These are phyloP conservation scores for Lordiphosa mommai DNA, from an alignment of 1,140 invertebrate genomes.

Conservation along the genomic window DNA sequence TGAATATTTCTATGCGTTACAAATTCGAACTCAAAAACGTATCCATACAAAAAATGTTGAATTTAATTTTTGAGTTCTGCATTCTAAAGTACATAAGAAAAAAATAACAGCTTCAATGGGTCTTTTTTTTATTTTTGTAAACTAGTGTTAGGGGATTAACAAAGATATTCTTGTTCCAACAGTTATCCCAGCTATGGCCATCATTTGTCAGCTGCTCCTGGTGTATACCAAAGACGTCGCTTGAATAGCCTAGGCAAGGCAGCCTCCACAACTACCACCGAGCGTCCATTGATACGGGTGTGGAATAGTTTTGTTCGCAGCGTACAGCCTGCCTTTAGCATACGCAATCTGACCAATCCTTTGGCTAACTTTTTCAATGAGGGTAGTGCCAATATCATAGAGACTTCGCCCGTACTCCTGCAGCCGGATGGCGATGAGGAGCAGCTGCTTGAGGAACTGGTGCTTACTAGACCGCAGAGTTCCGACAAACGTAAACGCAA, in stretches of 20 bases:
- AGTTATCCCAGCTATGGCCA: conserved; percentile 16
- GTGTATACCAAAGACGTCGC: conserved; percentile 30
- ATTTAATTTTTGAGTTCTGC: too few relatives aligned
- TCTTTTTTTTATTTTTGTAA: too few relatives aligned
- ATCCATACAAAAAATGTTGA: too few relatives aligned
- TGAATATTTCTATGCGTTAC: too few relatives aligned
- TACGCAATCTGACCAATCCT: conserved; percentile 67
- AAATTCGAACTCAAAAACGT: too few relatives aligned
- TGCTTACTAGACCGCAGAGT: conserved; percentile 4
- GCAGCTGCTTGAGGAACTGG: conserved; percentile 4
- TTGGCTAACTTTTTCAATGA: conserved; percentile 63
- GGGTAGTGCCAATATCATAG: conserved; percentile 59
- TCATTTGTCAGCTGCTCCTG: conserved; percentile 4
- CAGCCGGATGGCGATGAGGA: conserved; percentile 22
- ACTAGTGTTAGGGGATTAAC: too few relatives aligned
- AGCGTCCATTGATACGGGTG: conserved; percentile 54
- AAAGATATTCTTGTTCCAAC: background rate
- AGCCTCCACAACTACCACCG: conserved; percentile 35
- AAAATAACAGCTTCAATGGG: too few relatives aligned
- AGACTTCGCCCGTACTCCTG: conserved; percentile 48
- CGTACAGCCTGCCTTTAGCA: conserved; percentile 50
- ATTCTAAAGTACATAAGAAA: too few relatives aligned
- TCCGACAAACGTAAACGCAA: conserved; percentile 55
- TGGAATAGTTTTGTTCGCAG: conserved; percentile 72
- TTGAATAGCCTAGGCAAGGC: conserved; percentile 27